Conservation (phyloP, 2,113 vertebrate species). For the Cacatua alba region DNA sequence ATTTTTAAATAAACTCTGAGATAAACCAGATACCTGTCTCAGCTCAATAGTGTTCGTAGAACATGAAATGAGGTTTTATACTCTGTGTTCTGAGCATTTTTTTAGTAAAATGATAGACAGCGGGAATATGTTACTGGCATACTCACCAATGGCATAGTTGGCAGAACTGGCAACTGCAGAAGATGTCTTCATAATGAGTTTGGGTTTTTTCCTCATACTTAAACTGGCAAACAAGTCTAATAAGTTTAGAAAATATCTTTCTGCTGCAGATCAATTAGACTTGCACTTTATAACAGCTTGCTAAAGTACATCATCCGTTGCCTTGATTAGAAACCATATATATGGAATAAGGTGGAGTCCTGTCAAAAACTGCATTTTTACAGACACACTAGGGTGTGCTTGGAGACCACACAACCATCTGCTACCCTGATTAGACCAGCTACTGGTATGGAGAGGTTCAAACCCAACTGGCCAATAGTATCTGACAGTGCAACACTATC, state of each 20-base stretch:
- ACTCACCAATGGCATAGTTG: background rate
- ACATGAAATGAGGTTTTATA: background rate
- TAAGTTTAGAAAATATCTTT: background rate
- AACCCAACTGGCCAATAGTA: background rate
- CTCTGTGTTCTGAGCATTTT: background rate
- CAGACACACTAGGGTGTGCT: background rate
- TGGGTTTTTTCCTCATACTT: background rate
- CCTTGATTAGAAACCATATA: background rate
- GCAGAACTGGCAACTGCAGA: background rate
- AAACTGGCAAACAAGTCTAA: background rate
- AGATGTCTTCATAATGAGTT: background rate
- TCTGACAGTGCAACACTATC: background rate
- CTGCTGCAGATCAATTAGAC: conserved; percentile 4
- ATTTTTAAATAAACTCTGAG: background rate
- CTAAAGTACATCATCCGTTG: background rate
- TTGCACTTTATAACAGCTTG: background rate
- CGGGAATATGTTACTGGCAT: background rate
- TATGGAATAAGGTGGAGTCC: background rate
- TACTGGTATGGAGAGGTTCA: background rate
- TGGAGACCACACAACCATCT: background rate
- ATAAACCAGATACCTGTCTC: background rate
- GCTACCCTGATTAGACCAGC: background rate
- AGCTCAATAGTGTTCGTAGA: background rate
- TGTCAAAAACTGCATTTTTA: conserved; percentile 8
- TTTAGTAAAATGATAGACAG: background rate